Evolutionary conservation across 1,140 invertebrate genomes (phyloP).

Genomic region (Anagrus nilaparvatae): DNA sequence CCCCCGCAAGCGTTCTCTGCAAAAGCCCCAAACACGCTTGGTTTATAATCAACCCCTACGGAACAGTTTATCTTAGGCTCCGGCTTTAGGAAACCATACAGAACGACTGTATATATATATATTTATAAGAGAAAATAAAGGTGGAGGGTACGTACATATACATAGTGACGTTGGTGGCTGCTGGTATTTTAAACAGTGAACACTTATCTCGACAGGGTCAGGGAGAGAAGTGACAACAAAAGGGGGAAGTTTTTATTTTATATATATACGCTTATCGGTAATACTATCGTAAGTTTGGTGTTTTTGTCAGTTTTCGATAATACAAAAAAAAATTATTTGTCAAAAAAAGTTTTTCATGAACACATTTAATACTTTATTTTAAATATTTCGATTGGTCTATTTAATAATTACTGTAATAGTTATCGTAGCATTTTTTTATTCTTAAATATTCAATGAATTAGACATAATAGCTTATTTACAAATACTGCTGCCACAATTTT

Average conservation of each 20-base stretch:
- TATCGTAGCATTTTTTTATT: no score
- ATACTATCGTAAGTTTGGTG: background rate
- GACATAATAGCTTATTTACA: no score
- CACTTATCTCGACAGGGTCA: slow-evolving; percentile 34
- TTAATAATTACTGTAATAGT: no score
- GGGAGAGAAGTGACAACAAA: slow-evolving; percentile 15
- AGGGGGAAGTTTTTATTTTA: slow-evolving; percentile 7
- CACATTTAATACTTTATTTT: no score
- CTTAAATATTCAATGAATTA: no score
- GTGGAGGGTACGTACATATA: no score
- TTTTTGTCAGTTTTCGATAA: background rate
- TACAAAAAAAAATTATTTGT: background rate
- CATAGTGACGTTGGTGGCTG: slow-evolving; percentile 21
- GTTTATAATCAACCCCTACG: slow-evolving; percentile 33
- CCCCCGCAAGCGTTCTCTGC: slow-evolving; percentile 18
- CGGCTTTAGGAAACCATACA: no score
- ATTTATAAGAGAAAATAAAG: no score
- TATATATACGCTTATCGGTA: background rate
- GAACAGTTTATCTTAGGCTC: slow-evolving; percentile 38
- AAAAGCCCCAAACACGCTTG: slow-evolving; percentile 18
- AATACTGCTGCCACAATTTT: no score
- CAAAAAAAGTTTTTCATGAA: no score
- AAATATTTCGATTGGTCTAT: no score
- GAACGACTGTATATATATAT: no score
- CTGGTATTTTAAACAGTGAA: slow-evolving; percentile 43